Evolutionary conservation across 2,797 vertebrate genomes (phyloP).

Genomic region (Antrozous pallidus): DNA sequence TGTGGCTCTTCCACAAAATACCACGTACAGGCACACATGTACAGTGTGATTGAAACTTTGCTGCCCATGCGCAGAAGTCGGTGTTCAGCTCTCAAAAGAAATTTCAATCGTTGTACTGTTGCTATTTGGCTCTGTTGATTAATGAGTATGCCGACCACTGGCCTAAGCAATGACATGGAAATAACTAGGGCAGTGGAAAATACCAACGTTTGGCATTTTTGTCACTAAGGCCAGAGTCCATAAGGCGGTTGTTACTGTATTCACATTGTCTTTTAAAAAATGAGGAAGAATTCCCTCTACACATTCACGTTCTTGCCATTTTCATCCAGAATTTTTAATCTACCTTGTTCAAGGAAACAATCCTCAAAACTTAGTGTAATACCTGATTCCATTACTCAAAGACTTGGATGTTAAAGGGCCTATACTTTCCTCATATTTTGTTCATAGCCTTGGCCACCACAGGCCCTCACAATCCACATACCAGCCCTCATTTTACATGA

Average conservation of each 20-base stretch:
- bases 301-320: not conserved
- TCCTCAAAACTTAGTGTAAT: not conserved
- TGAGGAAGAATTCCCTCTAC: not conserved
- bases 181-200: not conserved
- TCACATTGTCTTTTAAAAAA: not conserved
- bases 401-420: not conserved
- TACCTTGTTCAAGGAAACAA: not conserved
- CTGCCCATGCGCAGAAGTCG: too few species aligned
- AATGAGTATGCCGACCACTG: too few species aligned
- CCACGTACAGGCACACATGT: too few species aligned
- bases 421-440: not conserved
- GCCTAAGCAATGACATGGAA: not conserved
- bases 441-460: not conserved
- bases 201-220: not conserved
- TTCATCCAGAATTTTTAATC: not conserved
- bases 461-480: not conserved
- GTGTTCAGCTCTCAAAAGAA: too few species aligned
- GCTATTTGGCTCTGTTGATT: too few species aligned
- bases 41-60: too few species aligned
- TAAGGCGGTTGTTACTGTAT: not conserved
- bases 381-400: not conserved
- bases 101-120: too few species aligned
- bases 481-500: not conserved
- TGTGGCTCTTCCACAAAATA: too few species aligned
- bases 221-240: not conserved